Conservation (phyloP, 2,797 vertebrate species). For the Acanthiza pusilla region DNA sequence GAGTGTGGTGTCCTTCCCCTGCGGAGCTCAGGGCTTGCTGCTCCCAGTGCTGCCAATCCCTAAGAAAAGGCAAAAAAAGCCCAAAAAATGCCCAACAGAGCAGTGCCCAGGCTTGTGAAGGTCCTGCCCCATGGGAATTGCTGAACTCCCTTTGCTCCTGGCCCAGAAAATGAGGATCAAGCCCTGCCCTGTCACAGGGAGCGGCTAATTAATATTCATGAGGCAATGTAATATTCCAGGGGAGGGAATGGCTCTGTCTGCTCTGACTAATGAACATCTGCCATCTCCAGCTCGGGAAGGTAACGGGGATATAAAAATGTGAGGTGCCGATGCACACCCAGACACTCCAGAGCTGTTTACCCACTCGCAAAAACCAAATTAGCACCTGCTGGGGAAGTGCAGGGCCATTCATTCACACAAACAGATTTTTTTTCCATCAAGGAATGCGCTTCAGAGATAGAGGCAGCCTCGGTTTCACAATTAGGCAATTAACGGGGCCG, state of each 20-base stretch:
- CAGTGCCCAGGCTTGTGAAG: neutral
- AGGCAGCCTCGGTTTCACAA: neutral
- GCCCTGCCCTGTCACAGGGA: neutral
- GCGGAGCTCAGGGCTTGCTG: neutral
- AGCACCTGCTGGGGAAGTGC: neutral
- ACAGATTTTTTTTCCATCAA: neutral
- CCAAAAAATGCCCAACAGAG: rapidly evolving
- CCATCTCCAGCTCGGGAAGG: neutral
- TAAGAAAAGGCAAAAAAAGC: neutral
- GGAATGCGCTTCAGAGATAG: neutral
- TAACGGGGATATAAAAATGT: neutral
- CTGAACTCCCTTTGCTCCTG: neutral
- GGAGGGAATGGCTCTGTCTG: neutral
- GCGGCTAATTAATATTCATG: neutral
- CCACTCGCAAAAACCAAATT: neutral
- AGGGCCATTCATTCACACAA: neutral
- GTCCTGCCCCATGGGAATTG: neutral
- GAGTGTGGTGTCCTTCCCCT: neutral
- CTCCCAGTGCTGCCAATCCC: no score
- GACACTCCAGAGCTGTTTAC: neutral
- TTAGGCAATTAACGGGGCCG: neutral
- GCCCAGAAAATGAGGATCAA: neutral
- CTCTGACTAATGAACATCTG: constrained; percentile 23
- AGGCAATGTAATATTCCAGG: neutral
- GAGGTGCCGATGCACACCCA: neutral